These are phyloP conservation scores for Apis florea DNA, from an alignment of 1,140 invertebrate genomes.

Conservation along the genomic window DNA sequence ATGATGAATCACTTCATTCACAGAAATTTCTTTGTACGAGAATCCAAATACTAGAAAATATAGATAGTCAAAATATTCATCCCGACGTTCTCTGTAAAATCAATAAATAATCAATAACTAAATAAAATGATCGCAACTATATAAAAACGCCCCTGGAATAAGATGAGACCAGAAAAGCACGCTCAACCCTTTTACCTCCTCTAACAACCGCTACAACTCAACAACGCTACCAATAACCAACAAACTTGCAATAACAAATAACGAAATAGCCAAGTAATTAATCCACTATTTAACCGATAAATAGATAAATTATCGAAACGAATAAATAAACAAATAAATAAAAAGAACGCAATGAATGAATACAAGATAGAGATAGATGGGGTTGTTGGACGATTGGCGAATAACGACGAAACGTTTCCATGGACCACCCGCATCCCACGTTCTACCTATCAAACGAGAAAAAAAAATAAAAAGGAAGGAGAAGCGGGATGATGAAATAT, in stretches of 20 bases:
- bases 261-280: no score
- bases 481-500: no score
- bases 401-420: not conserved
- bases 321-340: no score
- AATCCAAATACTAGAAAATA: not conserved
- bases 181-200: no score
- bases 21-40: not conserved
- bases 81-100: not conserved
- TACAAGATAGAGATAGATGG: not conserved
- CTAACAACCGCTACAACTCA: no score
- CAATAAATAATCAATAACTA: not conserved
- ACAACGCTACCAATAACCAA: no score
- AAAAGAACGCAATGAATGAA: not conserved
- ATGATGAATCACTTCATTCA: not conserved
- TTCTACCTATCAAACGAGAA: not conserved
- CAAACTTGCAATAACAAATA: no score
- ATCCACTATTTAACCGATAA: no score
- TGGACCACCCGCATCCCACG: not conserved
- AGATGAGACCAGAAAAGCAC: not conserved
- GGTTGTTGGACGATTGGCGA: not conserved
- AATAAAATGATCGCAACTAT: not conserved
- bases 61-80: not conserved
- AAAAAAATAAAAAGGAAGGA: not conserved
- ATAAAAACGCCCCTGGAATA: not conserved
- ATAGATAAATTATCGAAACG: not conserved